These are phyloP conservation scores for Ostrea denselamellosa DNA, from an alignment of 1,140 invertebrate species.

Conservation along the genomic window DNA sequence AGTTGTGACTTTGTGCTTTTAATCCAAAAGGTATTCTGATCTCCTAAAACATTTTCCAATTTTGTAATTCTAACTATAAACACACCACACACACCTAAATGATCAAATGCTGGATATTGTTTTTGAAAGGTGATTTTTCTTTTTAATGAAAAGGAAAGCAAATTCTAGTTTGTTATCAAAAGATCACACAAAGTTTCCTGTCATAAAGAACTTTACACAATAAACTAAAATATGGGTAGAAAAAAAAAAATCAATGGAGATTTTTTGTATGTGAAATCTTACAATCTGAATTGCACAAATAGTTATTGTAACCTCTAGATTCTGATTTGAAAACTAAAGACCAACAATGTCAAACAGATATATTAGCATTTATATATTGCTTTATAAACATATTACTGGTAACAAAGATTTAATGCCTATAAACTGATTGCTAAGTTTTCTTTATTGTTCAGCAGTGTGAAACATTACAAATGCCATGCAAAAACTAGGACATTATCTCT, in stretches of 20 bases:
- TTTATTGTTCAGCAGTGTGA: conserved; percentile 12
- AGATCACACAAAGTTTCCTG: neutral
- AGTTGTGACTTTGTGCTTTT: neutral
- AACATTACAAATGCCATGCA: neutral
- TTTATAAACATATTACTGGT: neutral
- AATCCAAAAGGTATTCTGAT: conserved; percentile 12
- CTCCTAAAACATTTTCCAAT: conserved; percentile 11
- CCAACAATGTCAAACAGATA: neutral
- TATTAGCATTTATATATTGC: neutral
- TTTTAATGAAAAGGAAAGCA: neutral
- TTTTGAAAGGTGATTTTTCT: neutral
- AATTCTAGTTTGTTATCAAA: conserved; percentile 6
- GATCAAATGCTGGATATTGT: neutral
- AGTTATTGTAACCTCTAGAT: neutral
- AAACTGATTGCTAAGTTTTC: neutral
- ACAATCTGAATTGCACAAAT: neutral
- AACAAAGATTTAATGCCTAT: neutral
- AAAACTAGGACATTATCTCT: neutral
- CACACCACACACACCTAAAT: neutral
- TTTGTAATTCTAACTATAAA: neutral
- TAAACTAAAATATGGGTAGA: neutral
- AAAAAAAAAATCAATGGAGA: neutral
- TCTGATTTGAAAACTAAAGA: neutral
- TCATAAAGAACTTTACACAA: neutral
- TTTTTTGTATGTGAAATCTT: neutral